phyloP scores from a whole-genome alignment of 2,113 vertebrate species.

The Delphinus delphis region DNA sequence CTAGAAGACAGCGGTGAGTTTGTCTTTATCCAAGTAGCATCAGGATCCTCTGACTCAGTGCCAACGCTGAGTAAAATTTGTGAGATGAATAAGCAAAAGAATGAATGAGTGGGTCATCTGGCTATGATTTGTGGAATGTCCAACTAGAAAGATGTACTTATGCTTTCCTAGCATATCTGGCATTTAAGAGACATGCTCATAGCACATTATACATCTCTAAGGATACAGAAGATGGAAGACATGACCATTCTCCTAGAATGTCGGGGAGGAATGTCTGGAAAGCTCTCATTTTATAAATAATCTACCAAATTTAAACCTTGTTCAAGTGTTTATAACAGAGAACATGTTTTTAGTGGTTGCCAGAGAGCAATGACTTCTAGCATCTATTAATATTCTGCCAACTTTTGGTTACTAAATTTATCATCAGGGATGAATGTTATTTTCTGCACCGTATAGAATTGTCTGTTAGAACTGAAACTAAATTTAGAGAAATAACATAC shows the following conservation, averaged over 20 bases:
- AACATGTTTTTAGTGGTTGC: slow-evolving; percentile 85
- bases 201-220: slow-evolving; percentile 41
- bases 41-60: not conserved
- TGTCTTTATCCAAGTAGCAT: not conserved
- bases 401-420: slow-evolving; percentile 81
- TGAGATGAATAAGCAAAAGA: not conserved
- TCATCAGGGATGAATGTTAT: slow-evolving; percentile 75
- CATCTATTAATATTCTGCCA: slow-evolving; percentile 83
- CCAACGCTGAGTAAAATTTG: not conserved
- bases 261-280: slow-evolving; percentile 73
- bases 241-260: slow-evolving; percentile 56
- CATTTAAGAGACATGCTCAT: not conserved
- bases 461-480: slow-evolving; percentile 65
- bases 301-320: slow-evolving; percentile 81
- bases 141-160: not conserved
- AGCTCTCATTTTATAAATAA: slow-evolving; percentile 83
- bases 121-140: not conserved
- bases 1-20: not conserved
- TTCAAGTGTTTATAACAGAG: slow-evolving; percentile 79
- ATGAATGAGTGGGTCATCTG: not conserved
- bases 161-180: not conserved
- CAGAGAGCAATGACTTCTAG: slow-evolving; percentile 74
- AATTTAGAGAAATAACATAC: slow-evolving; percentile 75
- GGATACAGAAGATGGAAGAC: slow-evolving; percentile 59
- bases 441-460: slow-evolving; percentile 79